Conservation (phyloP, 1,140 invertebrate genomes). For the Anoplophora glabripennis region DNA sequence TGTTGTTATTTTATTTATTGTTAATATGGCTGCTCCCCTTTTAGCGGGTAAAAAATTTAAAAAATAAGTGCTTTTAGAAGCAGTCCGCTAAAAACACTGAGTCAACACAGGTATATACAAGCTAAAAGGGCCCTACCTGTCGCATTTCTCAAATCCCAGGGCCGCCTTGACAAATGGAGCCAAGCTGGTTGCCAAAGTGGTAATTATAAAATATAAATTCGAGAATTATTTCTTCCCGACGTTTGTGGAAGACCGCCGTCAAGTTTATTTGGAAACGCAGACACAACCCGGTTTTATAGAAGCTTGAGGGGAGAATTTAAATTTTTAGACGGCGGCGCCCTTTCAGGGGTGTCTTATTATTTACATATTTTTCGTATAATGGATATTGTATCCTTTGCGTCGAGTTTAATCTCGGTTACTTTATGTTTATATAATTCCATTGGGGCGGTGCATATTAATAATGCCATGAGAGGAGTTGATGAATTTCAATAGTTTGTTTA, state of each 20-base stretch:
- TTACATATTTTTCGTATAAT: constrained; percentile 9
- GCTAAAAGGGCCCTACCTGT: constrained; percentile 7
- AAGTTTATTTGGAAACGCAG: constrained; percentile 18
- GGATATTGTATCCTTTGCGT: constrained; percentile 6
- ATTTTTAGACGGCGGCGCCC: not conserved
- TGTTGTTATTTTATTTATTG: too few relatives aligned
- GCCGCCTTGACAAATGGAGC: too few relatives aligned
- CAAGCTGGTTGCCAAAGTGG: not conserved
- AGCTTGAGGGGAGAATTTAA: constrained; percentile 15
- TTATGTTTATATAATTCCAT: not conserved
- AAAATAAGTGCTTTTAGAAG: too few relatives aligned
- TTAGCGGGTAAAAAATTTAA: too few relatives aligned
- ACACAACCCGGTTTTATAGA: constrained; percentile 16
- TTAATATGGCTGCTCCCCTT: too few relatives aligned
- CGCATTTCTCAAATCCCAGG: constrained; percentile 13
- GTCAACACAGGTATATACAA: too few relatives aligned
- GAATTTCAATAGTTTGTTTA: constrained; percentile 8
- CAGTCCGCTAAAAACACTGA: too few relatives aligned
- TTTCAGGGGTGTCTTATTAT: not conserved
- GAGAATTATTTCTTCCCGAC: constrained; percentile 6
- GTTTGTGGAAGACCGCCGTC: constrained; percentile 3
- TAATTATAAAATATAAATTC: constrained; percentile 16
- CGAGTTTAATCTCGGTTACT: constrained; percentile 8
- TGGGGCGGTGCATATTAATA: constrained; percentile 6
- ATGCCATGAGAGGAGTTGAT: not conserved